Conservation (phyloP, 1,140 invertebrate genomes). For the Phenacoccus solenopsis region DNA sequence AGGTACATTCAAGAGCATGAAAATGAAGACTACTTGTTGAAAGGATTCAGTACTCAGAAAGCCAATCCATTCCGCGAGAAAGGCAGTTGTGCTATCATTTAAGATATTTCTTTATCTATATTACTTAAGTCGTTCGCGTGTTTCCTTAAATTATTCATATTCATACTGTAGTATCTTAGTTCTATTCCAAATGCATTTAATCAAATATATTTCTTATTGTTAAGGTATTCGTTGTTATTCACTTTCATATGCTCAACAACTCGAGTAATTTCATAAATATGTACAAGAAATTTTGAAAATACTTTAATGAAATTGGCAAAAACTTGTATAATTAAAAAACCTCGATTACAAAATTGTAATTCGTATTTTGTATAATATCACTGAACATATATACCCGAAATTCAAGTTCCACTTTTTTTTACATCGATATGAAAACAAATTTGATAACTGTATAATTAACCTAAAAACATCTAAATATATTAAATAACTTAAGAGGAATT, state of each 20-base stretch:
- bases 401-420: not conserved
- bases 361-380: not conserved
- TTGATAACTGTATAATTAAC: not conserved
- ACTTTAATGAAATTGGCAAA: too few species aligned
- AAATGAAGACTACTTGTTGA: conserved; percentile 87
- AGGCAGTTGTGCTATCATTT: conserved; percentile 76
- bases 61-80: conserved; percentile 97
- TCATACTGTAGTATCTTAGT: too few species aligned
- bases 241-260: too few species aligned
- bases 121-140: not conserved
- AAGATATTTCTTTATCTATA: conserved; percentile 29
- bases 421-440: not conserved
- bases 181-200: too few species aligned
- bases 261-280: too few species aligned
- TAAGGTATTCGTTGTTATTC: too few species aligned
- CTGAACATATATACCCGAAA: not conserved
- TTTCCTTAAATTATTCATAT: too few species aligned
- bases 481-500: too few species aligned
- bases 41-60: conserved; percentile 89
- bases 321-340: too few species aligned
- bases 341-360: not conserved
- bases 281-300: too few species aligned
- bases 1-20: conserved; percentile 86
- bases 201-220: too few species aligned
- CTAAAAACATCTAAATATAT: not conserved